A percentile compares a stretch with the other conserved stretches of the same genome.
Evolutionary conservation across 2,113 vertebrate species (phyloP).

Genomic region (Sylvia atricapilla): DNA sequence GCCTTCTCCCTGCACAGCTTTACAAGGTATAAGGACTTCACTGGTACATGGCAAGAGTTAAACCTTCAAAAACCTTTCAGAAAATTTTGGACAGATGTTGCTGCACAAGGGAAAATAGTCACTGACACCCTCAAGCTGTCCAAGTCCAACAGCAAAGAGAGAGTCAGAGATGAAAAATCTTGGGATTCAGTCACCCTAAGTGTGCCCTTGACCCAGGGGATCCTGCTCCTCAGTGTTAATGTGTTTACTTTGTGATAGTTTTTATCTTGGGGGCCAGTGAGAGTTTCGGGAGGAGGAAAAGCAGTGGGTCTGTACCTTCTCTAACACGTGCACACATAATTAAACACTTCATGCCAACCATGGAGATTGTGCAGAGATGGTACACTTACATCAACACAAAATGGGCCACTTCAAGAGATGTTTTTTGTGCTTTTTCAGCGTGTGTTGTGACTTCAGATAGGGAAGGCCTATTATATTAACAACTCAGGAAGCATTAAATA

Average conservation of each 20-base stretch:
- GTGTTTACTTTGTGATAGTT: constrained; percentile 2
- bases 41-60: not conserved
- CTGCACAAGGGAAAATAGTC: not conserved
- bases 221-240: not conserved
- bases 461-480: not conserved
- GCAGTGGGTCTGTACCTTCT: not conserved
- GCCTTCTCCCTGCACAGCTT: not conserved
- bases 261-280: not conserved
- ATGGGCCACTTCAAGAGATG: not conserved
- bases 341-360: constrained; percentile 2
- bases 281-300: not conserved
- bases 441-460: not conserved
- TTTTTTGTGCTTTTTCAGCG: not conserved
- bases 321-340: not conserved
- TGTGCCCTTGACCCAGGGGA: not conserved
- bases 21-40: not conserved
- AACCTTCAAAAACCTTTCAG: not conserved
- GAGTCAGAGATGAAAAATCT: not conserved
- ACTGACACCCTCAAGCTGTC: not conserved
- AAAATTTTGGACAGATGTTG: not conserved
- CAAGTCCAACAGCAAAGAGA: not conserved
- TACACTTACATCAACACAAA: constrained; percentile 34
- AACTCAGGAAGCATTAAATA: constrained; percentile 31
- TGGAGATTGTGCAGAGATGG: not conserved
- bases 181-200: not conserved